Conservation (phyloP, 2,797 vertebrate species). For the Rhincodon typus region DNA sequence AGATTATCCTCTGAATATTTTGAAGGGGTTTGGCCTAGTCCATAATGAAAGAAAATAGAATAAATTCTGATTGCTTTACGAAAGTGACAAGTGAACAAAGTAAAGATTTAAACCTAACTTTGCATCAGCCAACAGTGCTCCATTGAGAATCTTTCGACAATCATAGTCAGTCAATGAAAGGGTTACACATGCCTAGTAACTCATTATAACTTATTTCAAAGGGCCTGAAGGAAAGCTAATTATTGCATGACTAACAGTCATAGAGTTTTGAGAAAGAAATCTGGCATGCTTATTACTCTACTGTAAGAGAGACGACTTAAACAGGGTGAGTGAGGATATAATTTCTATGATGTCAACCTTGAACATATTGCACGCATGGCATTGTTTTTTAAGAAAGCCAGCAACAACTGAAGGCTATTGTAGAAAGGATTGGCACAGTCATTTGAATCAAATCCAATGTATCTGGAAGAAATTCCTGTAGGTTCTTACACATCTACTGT, state of each 20-base stretch:
- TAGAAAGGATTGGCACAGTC: constrained; percentile 11
- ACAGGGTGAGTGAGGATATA: constrained; percentile 26
- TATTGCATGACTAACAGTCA: constrained; percentile 24
- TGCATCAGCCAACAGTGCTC: background rate
- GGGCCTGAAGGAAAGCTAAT: constrained; percentile 16
- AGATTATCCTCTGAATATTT: too few relatives aligned
- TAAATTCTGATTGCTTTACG: background rate
- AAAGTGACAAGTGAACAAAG: background rate
- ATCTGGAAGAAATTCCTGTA: constrained; percentile 15
- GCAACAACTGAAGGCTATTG: constrained; percentile 27
- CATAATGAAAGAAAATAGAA: background rate
- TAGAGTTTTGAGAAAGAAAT: constrained; percentile 19
- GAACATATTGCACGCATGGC: constrained; percentile 2
- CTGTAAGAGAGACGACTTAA: constrained; percentile 19
- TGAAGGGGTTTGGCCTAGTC: too few relatives aligned
- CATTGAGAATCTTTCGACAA: background rate
- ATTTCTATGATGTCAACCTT: constrained; percentile 22
- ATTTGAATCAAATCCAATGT: constrained; percentile 22
- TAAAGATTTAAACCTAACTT: background rate
- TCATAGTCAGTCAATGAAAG: background rate
- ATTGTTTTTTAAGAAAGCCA: background rate
- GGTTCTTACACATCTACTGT: background rate
- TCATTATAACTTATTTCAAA: background rate
- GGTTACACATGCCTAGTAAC: background rate
- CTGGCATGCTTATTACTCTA: constrained; percentile 12